These are phyloP conservation scores for Lophura nycthemera DNA, from an alignment of 2,113 vertebrate species.

Conservation along the genomic window DNA sequence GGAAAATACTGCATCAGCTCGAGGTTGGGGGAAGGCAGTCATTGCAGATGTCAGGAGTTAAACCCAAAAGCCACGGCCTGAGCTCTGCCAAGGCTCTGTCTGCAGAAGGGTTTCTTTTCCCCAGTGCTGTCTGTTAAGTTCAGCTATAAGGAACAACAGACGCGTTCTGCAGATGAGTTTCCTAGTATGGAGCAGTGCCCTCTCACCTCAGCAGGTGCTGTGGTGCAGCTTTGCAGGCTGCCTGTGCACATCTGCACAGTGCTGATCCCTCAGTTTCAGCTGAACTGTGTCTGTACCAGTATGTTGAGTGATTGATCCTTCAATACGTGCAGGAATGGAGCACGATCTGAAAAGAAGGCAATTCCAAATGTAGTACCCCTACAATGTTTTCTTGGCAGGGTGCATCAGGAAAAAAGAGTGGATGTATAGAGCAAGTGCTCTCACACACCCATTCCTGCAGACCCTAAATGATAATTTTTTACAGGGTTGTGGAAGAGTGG, in stretches of 20 bases:
- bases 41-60: background rate
- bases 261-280: background rate
- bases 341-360: background rate
- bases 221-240: background rate
- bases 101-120: background rate
- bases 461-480: background rate
- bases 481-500: background rate
- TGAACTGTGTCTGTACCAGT: background rate
- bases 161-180: rapidly evolving
- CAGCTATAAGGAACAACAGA: background rate
- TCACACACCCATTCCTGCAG: background rate
- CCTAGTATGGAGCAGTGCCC: background rate
- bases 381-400: background rate
- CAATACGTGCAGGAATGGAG: background rate
- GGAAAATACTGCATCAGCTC: background rate
- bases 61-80: background rate
- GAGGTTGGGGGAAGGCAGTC: background rate
- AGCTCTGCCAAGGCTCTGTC: background rate
- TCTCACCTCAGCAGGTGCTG: background rate
- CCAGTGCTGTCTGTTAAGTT: background rate
- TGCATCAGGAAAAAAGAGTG: rapidly evolving
- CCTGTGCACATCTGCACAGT: background rate
- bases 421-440: background rate
- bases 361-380: background rate
- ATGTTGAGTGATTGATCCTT: conserved; percentile 3